Evolutionary conservation across 2,113 vertebrate genomes (phyloP).

Genomic region (Erpornis zantholeuca): DNA sequence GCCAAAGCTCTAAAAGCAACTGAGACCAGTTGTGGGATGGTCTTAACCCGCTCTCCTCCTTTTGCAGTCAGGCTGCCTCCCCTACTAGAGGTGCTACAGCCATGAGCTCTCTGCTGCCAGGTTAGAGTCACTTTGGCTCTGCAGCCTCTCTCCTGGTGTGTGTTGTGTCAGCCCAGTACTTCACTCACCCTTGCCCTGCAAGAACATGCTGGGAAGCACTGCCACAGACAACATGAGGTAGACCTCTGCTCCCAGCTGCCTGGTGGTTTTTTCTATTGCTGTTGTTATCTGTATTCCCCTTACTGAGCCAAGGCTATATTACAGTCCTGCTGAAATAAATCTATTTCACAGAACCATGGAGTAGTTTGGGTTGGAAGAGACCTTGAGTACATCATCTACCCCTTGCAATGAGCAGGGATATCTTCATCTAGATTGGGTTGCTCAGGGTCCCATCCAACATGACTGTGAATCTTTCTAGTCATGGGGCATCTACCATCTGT

Average conservation of each 20-base stretch:
- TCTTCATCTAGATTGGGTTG: background rate
- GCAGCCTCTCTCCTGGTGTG: background rate
- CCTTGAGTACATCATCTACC: background rate
- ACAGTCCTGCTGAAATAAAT: background rate
- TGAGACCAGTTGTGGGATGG: background rate
- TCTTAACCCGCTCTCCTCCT: background rate
- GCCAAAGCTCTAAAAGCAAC: background rate
- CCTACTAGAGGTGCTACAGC: accelerated
- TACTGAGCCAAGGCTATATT: background rate
- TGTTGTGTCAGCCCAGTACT: accelerated
- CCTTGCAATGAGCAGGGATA: background rate
- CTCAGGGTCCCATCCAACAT: background rate
- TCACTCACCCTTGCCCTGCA: accelerated
- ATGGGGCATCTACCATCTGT: background rate
- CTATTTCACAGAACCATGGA: background rate
- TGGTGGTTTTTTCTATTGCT: background rate
- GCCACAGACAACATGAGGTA: background rate
- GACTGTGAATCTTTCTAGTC: background rate
- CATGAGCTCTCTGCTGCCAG: background rate
- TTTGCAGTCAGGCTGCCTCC: background rate
- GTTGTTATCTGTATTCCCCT: background rate
- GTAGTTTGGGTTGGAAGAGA: background rate
- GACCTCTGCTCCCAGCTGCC: background rate
- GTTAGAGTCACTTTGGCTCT: accelerated
- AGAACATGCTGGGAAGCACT: accelerated